Conservation (phyloP, 2,888 invertebrate species). For the Melieria crassipennis region DNA sequence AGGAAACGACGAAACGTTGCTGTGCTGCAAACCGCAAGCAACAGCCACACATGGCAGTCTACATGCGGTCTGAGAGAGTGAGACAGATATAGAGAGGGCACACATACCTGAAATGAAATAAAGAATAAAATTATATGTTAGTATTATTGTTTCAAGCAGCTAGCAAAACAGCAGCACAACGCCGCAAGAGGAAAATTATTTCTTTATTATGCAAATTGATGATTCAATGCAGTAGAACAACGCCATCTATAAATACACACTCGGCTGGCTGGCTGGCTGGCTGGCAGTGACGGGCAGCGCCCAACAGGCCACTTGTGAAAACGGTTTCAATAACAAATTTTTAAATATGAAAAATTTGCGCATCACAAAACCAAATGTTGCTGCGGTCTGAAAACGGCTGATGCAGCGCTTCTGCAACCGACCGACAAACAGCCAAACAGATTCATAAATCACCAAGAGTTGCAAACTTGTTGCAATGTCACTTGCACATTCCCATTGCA, state of each 20-base stretch:
- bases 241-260: not conserved
- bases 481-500: too few species aligned
- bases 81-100: slow-evolving; percentile 1
- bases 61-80: slow-evolving; percentile 17
- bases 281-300: too few species aligned
- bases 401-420: too few species aligned
- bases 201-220: slow-evolving; percentile 24
- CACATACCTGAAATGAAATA: slow-evolving; percentile 42
- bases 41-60: slow-evolving; percentile 2
- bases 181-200: slow-evolving; percentile 20
- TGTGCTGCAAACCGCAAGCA: not conserved
- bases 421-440: too few species aligned
- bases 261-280: not conserved
- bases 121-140: slow-evolving; percentile 39
- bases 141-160: slow-evolving; percentile 5
- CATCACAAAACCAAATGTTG: too few species aligned
- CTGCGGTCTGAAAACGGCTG: too few species aligned
- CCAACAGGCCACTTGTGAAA: too few species aligned
- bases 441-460: too few species aligned
- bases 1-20: slow-evolving; percentile 13
- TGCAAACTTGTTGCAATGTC: too few species aligned
- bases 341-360: too few species aligned
- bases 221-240: not conserved
- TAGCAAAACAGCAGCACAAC: too few species aligned
- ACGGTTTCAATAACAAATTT: too few species aligned